These are phyloP conservation scores for Pseudomyrmex dendroicus DNA, from an alignment of 1,140 invertebrate species.

Conservation along the genomic window DNA sequence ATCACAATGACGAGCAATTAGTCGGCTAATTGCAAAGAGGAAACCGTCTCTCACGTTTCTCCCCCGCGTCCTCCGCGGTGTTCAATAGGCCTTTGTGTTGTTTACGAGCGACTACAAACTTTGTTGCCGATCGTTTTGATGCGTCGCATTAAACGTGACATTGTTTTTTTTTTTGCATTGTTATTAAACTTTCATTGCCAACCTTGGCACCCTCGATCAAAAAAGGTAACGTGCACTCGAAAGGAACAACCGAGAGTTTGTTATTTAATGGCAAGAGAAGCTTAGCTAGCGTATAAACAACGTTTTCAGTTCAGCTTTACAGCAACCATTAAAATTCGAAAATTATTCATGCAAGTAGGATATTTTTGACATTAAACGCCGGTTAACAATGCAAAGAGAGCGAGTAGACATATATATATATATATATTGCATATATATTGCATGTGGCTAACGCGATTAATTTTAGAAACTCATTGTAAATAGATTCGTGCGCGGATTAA, in stretches of 20 bases:
- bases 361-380: background rate
- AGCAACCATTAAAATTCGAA: background rate
- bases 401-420: no score
- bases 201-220: background rate
- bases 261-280: background rate
- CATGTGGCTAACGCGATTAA: background rate
- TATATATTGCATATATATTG: background rate
- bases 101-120: conserved; percentile 33
- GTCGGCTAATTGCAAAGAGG: conserved; percentile 59
- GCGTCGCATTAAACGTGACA: background rate
- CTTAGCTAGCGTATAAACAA: background rate
- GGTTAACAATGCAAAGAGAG: background rate
- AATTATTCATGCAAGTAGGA: conserved; percentile 8
- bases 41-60: conserved; percentile 42
- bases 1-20: conserved; percentile 58
- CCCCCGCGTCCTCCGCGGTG: background rate
- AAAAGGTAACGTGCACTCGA: background rate
- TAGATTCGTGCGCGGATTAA: conserved; percentile 21
- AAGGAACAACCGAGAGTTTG: background rate
- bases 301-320: conserved; percentile 1
- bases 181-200: conserved; percentile 27
- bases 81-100: conserved; percentile 60
- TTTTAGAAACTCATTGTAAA: conserved; percentile 10
- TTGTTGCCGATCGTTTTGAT: conserved; percentile 53
- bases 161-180: conserved; percentile 24